phyloP scores from a whole-genome alignment of 2,113 vertebrate species.

The Cinclus cinclus region DNA sequence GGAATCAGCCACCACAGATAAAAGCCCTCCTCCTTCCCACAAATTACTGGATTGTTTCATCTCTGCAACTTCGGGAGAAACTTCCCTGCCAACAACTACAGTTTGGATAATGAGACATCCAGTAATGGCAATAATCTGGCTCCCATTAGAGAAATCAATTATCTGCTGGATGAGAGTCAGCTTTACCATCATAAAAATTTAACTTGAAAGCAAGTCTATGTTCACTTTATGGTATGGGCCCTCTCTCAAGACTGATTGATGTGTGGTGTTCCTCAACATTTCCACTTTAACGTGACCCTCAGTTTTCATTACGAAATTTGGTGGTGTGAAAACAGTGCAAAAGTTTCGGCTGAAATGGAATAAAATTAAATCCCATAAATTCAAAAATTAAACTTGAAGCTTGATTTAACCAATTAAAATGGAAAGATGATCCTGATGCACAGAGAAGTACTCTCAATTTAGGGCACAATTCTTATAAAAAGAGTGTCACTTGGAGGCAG shows the following conservation, averaged over 20 bases:
- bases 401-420: not conserved
- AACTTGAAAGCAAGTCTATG: not conserved
- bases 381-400: not conserved
- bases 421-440: slow-evolving; percentile 7
- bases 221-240: not conserved
- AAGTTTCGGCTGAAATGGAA: not conserved
- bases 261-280: not conserved
- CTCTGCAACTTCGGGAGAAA: not conserved
- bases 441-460: not conserved
- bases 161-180: not conserved
- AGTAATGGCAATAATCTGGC: not conserved
- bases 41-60: not conserved
- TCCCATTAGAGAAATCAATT: slow-evolving; percentile 21
- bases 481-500: slow-evolving; percentile 24
- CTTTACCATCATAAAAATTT: not conserved
- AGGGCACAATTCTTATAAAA: slow-evolving; percentile 31
- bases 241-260: not conserved
- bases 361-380: not conserved
- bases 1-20: slow-evolving; percentile 8
- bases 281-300: not conserved
- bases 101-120: not conserved
- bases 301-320: not conserved
- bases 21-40: not conserved
- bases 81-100: not conserved
- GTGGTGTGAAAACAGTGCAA: not conserved